Evolutionary conservation across 2,113 vertebrate species (phyloP), one percentile per base, ranked within the genome.

Genomic region (Mus musculus): DNA sequence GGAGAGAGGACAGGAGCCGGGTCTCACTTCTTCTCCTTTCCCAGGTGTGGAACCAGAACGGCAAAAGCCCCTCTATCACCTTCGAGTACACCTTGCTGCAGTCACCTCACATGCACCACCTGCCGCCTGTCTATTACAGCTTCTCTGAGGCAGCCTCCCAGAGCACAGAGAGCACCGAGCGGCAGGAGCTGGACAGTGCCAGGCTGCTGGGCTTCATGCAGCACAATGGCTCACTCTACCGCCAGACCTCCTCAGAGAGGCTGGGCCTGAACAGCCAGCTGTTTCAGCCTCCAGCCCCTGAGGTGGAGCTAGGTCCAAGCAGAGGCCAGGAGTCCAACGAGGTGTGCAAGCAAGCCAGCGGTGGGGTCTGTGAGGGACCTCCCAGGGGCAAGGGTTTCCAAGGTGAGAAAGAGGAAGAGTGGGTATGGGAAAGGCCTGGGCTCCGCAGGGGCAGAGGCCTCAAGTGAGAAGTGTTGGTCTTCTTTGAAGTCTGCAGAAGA

Each of bases 11-110:
- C 1, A 46, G 72, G 28, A 17, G 12, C 78, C 8, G 0, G 36
- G 20, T 17, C 42, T 82, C 71, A 17, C 16, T 1, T 42, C 52
- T 24, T 2, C 28, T 72, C 54, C 56, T 0, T 28, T 42, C 87
- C 49, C 98, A 99, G 99, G 99, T 99, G 61, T 99, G 99, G 99
- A 99, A 99, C 97, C 99, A 99, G 98, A 99, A 99, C 5, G 99
- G 99, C 73, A 99, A 99, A 56, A 99, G 98, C 46, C 99, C 99
- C 1, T 99, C 99, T 94, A 99, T 99, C 98, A 99, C 99, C 0
- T 99, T 99, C 4, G 99, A 99, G 42, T 99, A 99, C 98, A 99
- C 99, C 0, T 98, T 99, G 63, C 99, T 99, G 71, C 98, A 99
- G 96, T 99, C 99, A 76, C 99, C 99, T 3, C 98, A 99, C n/a